phyloP scores from a whole-genome alignment of 1,140 invertebrate species.

The Cherax quadricarinatus region DNA sequence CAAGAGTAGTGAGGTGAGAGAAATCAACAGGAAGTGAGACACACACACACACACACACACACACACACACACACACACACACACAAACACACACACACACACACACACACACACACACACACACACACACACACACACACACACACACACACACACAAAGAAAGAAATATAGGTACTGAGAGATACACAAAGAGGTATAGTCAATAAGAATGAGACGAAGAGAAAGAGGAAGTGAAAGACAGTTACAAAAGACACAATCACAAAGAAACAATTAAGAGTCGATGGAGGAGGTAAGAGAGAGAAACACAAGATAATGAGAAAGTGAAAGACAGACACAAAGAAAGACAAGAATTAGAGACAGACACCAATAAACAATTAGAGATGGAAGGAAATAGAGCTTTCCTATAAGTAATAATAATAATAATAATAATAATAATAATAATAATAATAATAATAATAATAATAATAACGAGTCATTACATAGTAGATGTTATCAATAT shows the following conservation, averaged over 20 bases:
- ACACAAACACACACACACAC: not conserved
- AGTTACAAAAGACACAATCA: not conserved
- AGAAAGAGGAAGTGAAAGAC: not conserved
- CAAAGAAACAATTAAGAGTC: not conserved
- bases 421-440: too few relatives aligned
- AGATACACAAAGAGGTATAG: not conserved
- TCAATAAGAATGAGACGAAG: not conserved
- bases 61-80: not conserved
- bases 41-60: not conserved
- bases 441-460: too few relatives aligned
- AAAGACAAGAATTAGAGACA: not conserved
- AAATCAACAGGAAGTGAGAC: not conserved
- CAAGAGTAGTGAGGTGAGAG: not conserved
- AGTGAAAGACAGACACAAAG: not conserved
- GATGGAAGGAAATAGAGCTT: too few relatives aligned
- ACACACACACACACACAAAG: not conserved
- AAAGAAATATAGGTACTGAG: not conserved
- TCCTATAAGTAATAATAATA: too few relatives aligned
- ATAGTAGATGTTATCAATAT: too few relatives aligned
- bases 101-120: not conserved
- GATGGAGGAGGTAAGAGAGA: not conserved
- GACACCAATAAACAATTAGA: too few relatives aligned
- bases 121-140: not conserved
- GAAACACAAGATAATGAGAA: not conserved
- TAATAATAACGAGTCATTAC: too few relatives aligned